These are phyloP conservation scores for Epinephelus fuscoguttatus DNA, from an alignment of 2,113 vertebrate species.

Conservation along the genomic window DNA sequence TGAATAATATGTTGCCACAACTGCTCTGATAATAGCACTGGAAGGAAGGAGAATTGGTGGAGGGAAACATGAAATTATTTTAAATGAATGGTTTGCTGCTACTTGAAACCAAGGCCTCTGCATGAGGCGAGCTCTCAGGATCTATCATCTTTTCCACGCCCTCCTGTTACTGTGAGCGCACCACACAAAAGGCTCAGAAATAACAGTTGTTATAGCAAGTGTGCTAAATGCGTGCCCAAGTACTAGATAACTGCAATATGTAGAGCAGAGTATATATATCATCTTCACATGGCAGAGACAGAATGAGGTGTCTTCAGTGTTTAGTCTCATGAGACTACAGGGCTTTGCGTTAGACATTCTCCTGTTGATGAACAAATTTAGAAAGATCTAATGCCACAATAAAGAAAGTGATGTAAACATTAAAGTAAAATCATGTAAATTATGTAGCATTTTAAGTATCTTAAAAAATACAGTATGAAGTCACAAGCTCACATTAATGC, in stretches of 20 bases:
- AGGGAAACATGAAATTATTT: slow-evolving; percentile 76
- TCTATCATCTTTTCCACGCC: slow-evolving; percentile 62
- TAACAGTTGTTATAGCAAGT: slow-evolving; percentile 57
- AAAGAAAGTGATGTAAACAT: neutral
- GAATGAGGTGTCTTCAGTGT: slow-evolving; percentile 25
- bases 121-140: slow-evolving; percentile 46
- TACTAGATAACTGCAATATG: slow-evolving; percentile 34
- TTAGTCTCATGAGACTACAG: slow-evolving; percentile 2
- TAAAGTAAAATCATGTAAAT: neutral
- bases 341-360: slow-evolving; percentile 8
- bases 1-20: slow-evolving; percentile 60
- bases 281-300: slow-evolving; percentile 37
- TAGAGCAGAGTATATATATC: slow-evolving; percentile 31
- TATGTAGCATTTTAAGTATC: neutral
- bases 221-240: slow-evolving; percentile 45
- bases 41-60: slow-evolving; percentile 43
- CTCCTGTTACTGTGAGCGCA: slow-evolving; percentile 40
- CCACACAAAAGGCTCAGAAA: slow-evolving; percentile 64
- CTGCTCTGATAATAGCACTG: slow-evolving; percentile 65
- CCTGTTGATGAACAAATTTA: neutral
- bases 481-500: neutral
- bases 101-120: slow-evolving; percentile 51
- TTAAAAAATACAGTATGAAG: neutral
- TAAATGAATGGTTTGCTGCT: slow-evolving; percentile 68
- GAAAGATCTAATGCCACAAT: neutral